Conservation (phyloP, 2,797 vertebrate genomes). For the Muscicapa comitata region DNA sequence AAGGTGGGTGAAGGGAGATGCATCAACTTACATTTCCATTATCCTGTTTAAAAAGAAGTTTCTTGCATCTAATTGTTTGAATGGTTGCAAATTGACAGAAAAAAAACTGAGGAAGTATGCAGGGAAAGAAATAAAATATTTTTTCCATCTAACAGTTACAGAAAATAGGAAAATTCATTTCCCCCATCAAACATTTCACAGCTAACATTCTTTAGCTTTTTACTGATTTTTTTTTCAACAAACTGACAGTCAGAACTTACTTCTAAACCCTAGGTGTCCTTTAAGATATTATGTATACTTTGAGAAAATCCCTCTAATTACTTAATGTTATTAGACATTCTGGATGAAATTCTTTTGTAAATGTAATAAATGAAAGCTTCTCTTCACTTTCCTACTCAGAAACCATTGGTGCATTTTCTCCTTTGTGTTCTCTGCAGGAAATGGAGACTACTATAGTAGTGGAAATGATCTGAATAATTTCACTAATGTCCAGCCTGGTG, state of each 20-base stretch:
- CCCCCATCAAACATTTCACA: background rate
- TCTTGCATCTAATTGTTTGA: background rate
- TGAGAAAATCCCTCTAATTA: background rate
- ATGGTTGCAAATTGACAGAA: background rate
- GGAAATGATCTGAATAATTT: slow-evolving; percentile 93
- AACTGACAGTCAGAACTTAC: background rate
- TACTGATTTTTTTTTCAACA: background rate
- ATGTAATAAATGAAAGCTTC: background rate
- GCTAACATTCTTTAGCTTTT: background rate
- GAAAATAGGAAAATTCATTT: background rate
- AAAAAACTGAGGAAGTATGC: background rate
- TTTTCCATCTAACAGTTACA: background rate
- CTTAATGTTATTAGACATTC: background rate
- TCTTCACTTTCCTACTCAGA: background rate
- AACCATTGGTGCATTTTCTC: background rate
- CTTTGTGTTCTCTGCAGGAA: slow-evolving; percentile 74
- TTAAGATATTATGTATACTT: background rate
- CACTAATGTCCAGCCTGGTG: slow-evolving; percentile 59
- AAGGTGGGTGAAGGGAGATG: background rate
- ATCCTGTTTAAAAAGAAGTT: background rate
- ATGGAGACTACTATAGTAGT: slow-evolving; percentile 89
- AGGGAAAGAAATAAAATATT: background rate
- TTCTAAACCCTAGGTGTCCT: background rate
- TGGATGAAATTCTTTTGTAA: background rate
- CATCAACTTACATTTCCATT: background rate